Evolutionary conservation across 2,888 invertebrate species (phyloP).

Genomic region (Fragum sueziense): DNA sequence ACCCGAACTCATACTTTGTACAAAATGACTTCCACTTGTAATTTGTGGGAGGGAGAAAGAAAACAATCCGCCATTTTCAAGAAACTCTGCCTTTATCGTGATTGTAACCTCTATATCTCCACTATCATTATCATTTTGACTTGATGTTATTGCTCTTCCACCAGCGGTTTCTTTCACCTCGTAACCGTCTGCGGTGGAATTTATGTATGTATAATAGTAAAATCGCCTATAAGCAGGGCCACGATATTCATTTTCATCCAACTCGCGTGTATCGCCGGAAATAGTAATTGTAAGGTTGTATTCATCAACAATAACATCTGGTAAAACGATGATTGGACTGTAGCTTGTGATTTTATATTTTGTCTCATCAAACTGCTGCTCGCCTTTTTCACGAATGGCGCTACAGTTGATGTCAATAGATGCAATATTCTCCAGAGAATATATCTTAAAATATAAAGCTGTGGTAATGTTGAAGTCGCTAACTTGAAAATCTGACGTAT

Average conservation of each 20-base stretch:
- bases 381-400: neutral
- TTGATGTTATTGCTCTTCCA: neutral
- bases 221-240: neutral
- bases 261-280: neutral
- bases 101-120: neutral
- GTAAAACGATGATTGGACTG: neutral
- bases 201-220: neutral
- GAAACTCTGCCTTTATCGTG: neutral
- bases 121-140: neutral
- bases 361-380: neutral
- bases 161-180: neutral
- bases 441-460: neutral
- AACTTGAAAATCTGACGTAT: neutral
- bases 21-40: neutral
- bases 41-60: neutral
- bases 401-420: neutral
- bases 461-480: neutral
- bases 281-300: neutral
- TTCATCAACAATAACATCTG: neutral
- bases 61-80: constrained; percentile 4
- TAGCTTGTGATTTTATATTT: neutral
- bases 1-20: neutral
- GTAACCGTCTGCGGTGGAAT: neutral
- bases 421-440: neutral
- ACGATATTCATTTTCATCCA: neutral